These are phyloP conservation scores for Drosophila teissieri DNA, from an alignment of 1,140 invertebrate genomes.

Conservation along the genomic window DNA sequence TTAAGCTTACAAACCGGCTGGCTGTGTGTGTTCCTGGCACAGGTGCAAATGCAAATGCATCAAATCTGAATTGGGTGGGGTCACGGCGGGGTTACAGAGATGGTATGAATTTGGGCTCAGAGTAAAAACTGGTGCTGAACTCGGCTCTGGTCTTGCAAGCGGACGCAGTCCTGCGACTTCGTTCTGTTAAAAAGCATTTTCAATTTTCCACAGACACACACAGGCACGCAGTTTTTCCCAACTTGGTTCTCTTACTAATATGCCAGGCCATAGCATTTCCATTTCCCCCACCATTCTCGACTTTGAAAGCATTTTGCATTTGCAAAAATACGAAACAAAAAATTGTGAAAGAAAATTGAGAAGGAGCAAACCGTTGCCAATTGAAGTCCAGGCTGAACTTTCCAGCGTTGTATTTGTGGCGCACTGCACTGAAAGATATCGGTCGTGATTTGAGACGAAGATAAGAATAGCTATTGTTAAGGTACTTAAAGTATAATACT, in stretches of 20 bases:
- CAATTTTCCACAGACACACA: slow-evolving; percentile 50
- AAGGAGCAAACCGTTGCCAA: slow-evolving; percentile 38
- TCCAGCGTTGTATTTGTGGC: slow-evolving; percentile 3
- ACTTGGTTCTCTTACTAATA: slow-evolving; percentile 67
- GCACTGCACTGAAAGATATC: slow-evolving; percentile 1
- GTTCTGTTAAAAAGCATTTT: slow-evolving; percentile 70
- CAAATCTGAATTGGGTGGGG: slow-evolving; percentile 69
- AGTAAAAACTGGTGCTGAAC: slow-evolving; percentile 10
- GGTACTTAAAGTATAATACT: no score
- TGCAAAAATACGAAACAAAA: slow-evolving; percentile 6
- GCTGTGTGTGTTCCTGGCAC: slow-evolving; percentile 40
- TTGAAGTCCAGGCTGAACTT: slow-evolving; percentile 19
- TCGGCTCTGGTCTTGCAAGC: slow-evolving; percentile 17
- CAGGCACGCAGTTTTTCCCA: slow-evolving; percentile 42
- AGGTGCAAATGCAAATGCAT: slow-evolving; percentile 82
- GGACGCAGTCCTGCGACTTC: slow-evolving; percentile 23
- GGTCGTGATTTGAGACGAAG: neutral
- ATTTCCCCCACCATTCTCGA: slow-evolving; percentile 11
- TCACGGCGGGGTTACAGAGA: slow-evolving; percentile 11
- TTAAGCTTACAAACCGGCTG: slow-evolving; percentile 74
- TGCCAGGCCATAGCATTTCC: slow-evolving; percentile 29
- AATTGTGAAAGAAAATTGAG: slow-evolving; percentile 37
- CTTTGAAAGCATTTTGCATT: slow-evolving; percentile 54
- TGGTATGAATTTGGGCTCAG: slow-evolving; percentile 41
- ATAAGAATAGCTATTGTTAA: no score